phyloP scores from a whole-genome alignment of 2,888 invertebrate species.

The Cantharis rustica region DNA sequence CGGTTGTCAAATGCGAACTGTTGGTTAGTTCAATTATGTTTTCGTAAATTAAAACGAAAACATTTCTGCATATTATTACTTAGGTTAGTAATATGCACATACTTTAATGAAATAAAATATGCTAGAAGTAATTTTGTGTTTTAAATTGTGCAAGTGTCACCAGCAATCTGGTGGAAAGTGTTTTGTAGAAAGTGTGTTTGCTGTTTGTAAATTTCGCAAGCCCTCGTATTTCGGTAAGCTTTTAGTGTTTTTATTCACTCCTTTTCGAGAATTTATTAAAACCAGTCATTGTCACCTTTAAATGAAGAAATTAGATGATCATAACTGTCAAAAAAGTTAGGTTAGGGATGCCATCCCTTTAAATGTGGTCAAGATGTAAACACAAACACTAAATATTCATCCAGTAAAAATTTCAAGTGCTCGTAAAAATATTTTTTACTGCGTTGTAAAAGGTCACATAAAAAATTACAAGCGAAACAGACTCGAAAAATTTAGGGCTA shows the following conservation, averaged over 20 bases:
- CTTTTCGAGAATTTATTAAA: neutral
- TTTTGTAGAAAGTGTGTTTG: constrained; percentile 55
- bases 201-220: constrained; percentile 51
- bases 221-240: constrained; percentile 49
- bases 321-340: constrained; percentile 20
- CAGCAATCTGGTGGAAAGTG: constrained; percentile 51
- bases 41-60: constrained; percentile 38
- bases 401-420: neutral
- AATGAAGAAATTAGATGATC: neutral
- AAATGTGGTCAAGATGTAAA: neutral
- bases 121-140: constrained; percentile 49
- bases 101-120: constrained; percentile 47
- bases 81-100: constrained; percentile 29
- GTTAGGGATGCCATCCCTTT: constrained; percentile 8
- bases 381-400: neutral
- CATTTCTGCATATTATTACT: constrained; percentile 30
- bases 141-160: constrained; percentile 52
- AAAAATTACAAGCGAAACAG: neutral
- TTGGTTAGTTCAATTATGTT: constrained; percentile 47
- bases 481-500: neutral
- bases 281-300: neutral
- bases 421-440: neutral
- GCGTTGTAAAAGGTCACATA: neutral
- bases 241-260: neutral
- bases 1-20: constrained; percentile 46